Conservation (phyloP, 2,888 invertebrate genomes). For the Netelia inedita region DNA sequence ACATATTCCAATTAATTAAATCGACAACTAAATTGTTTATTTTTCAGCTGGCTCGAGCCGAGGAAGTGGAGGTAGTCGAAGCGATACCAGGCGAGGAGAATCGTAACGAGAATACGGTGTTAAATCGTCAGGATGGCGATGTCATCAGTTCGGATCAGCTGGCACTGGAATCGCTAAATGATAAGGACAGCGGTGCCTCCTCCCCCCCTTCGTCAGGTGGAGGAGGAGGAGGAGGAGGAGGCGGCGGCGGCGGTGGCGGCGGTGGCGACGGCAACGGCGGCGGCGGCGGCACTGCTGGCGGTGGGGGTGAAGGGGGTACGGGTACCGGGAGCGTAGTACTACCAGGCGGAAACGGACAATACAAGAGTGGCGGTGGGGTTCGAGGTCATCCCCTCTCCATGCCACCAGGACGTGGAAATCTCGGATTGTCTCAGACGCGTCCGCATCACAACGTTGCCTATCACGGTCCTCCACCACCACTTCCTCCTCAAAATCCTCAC, state of each 20-base stretch:
- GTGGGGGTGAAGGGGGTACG: background rate
- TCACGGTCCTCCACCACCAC: conserved; percentile 91
- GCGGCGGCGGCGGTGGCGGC: conserved; percentile 11
- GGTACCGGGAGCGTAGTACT: conserved; percentile 20
- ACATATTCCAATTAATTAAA: background rate
- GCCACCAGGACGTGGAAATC: conserved; percentile 85
- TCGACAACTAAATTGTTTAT: background rate
- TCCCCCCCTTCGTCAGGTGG: conserved; percentile 82
- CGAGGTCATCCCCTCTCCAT: conserved; percentile 85
- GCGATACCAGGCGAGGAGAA: conserved; percentile 86
- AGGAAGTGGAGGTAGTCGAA: conserved; percentile 89
- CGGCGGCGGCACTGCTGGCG: conserved; percentile 20
- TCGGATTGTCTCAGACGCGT: conserved; percentile 82
- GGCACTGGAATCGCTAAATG: conserved; percentile 90
- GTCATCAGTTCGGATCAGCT: conserved; percentile 89
- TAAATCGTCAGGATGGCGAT: conserved; percentile 88
- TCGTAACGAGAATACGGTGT: conserved; percentile 86
- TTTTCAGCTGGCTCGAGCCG: conserved; percentile 82
- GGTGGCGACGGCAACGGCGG: conserved; percentile 41
- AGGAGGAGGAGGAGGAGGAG: background rate
- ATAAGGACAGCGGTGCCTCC: conserved; percentile 84
- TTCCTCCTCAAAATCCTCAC: conserved; percentile 86
- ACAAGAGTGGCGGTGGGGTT: conserved; percentile 77
- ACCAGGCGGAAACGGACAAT: conserved; percentile 41
- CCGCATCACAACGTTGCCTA: conserved; percentile 88